These are phyloP conservation scores for Syndactyla subalaris DNA, from an alignment of 2,797 vertebrate species.

Conservation along the genomic window DNA sequence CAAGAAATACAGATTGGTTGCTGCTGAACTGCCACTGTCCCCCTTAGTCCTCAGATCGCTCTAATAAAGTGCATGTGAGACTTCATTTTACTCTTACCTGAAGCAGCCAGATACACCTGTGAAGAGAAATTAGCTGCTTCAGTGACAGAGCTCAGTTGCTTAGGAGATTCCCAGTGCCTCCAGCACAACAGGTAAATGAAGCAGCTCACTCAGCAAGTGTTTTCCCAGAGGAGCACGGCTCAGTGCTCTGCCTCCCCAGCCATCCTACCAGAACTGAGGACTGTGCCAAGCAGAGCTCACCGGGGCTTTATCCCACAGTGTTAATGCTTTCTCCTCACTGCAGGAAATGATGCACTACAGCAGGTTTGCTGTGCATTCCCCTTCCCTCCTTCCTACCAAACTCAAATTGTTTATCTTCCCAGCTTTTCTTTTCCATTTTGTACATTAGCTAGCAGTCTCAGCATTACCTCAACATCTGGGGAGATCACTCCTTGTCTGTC, in stretches of 20 bases:
- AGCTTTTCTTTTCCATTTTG: background rate
- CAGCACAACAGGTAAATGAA: background rate
- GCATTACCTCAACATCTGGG: no score
- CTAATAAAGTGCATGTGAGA: background rate
- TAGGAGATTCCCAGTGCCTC: background rate
- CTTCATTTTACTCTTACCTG: background rate
- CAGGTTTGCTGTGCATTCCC: background rate
- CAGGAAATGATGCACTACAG: background rate
- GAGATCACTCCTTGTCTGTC: background rate
- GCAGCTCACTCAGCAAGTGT: background rate
- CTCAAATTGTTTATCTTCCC: background rate
- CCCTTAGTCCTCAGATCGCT: background rate
- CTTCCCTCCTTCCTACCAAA: background rate
- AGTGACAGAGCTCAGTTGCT: background rate
- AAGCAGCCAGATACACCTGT: background rate
- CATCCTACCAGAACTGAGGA: background rate
- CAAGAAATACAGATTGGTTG: background rate
- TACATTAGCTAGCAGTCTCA: rapidly evolving
- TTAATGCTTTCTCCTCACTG: background rate
- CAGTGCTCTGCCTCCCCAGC: background rate
- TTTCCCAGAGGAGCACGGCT: background rate
- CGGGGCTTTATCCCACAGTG: background rate
- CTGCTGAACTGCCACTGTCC: background rate
- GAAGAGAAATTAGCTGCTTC: slow-evolving; percentile 37
- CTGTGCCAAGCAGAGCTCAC: background rate